Evolutionary conservation across 2,113 vertebrate species (phyloP).

Genomic region (Sinocyclocheilus grahami): DNA sequence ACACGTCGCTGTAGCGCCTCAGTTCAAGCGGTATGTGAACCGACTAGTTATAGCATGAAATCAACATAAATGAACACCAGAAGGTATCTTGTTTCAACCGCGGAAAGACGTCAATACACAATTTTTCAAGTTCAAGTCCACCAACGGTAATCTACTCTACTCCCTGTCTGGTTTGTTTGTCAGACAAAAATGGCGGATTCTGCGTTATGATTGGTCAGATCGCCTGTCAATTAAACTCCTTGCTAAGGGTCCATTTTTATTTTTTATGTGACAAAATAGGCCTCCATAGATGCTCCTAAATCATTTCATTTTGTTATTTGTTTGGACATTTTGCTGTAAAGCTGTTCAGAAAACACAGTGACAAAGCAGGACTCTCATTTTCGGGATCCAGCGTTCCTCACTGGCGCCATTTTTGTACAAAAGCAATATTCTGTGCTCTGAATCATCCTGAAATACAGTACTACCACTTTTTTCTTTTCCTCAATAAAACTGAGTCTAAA

Average conservation of each 20-base stretch:
- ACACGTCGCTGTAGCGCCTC: no score
- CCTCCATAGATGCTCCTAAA: neutral
- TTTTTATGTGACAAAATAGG: neutral
- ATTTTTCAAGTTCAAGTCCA: neutral
- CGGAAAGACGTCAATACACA: neutral
- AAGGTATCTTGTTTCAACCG: neutral
- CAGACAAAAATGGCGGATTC: no score
- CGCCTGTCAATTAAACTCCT: no score
- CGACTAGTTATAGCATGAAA: neutral
- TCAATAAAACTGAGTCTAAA: constrained; percentile 30
- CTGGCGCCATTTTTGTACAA: neutral
- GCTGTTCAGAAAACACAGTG: neutral
- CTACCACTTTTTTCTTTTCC: neutral
- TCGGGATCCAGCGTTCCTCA: neutral
- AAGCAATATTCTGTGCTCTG: constrained; percentile 27
- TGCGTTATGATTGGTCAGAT: no score
- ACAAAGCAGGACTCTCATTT: neutral
- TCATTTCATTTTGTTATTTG: neutral
- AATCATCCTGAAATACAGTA: neutral
- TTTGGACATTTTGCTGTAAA: constrained; percentile 13
- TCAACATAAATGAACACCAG: neutral
- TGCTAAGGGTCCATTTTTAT: neutral
- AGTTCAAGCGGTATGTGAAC: no score
- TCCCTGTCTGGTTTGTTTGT: no score
- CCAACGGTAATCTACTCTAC: neutral